phyloP scores from a whole-genome alignment of 35 echinoderm and acorn worm genomes.

The Patiria miniata region DNA sequence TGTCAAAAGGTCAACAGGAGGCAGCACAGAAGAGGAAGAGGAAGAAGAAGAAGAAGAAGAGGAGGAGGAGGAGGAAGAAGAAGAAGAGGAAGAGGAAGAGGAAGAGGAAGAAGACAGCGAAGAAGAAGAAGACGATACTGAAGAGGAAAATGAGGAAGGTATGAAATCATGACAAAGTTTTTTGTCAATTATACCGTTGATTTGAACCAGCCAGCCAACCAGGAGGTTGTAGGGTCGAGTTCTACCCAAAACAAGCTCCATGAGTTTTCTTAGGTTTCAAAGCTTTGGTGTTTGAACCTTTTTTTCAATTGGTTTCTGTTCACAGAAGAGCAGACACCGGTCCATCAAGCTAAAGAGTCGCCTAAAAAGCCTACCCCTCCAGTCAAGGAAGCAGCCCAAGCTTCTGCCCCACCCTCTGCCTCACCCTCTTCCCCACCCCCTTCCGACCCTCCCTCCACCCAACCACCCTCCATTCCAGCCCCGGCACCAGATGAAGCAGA shows the following conservation, averaged over 20 bases:
- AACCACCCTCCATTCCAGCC: neutral
- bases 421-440: neutral
- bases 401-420: neutral
- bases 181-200: neutral
- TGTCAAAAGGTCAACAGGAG: constrained; percentile 33
- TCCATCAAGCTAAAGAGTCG: neutral
- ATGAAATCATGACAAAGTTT: neutral
- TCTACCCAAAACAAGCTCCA: too few relatives aligned
- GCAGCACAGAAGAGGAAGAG: constrained; percentile 28
- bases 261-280: too few relatives aligned
- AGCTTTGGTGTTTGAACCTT: neutral
- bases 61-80: constrained; percentile 45
- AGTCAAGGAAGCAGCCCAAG: neutral
- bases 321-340: neutral
- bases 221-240: too few relatives aligned
- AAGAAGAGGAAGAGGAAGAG: constrained; percentile 53
- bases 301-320: neutral
- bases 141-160: constrained; percentile 31
- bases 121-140: constrained; percentile 22
- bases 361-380: neutral
- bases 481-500: constrained; percentile 15
- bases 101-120: constrained; percentile 51
- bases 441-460: neutral
- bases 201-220: too few relatives aligned
- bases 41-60: constrained; percentile 56